Evolutionary conservation across 2,113 vertebrate species (phyloP).

Genomic region (Oplegnathus fasciatus): DNA sequence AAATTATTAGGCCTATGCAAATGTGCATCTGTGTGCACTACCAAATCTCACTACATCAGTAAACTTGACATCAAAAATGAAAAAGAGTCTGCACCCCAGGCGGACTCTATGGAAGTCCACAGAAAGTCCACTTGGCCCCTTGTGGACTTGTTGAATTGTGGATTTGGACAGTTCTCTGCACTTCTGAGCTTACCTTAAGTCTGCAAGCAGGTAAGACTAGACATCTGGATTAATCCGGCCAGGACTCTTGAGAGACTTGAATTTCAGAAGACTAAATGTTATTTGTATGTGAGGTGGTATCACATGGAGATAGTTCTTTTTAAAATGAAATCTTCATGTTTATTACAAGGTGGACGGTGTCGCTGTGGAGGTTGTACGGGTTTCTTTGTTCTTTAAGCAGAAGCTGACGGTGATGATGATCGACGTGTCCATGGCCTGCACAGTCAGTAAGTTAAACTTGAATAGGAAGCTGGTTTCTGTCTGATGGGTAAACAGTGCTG

Average conservation of each 20-base stretch:
- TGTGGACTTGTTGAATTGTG: background rate
- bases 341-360: conserved; percentile 56
- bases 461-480: background rate
- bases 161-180: no score
- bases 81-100: background rate
- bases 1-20: no score
- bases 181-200: no score
- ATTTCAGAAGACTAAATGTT: background rate
- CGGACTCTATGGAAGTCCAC: background rate
- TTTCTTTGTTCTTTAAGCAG: conserved; percentile 61
- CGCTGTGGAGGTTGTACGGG: conserved; percentile 51
- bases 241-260: no score
- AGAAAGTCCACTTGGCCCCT: background rate
- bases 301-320: background rate
- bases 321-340: background rate
- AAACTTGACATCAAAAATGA: no score
- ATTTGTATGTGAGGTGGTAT: background rate
- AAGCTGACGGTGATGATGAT: conserved; percentile 66
- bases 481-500: background rate
- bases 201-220: background rate
- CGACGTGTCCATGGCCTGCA: conserved; percentile 71
- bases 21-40: no score
- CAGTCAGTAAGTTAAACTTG: conserved; percentile 57
- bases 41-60: no score
- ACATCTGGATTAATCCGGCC: no score